Evolutionary conservation across 2,888 invertebrate genomes (phyloP), one percentile per base, ranked within the genome.

Genomic region (Rhagonycha fulva): DNA sequence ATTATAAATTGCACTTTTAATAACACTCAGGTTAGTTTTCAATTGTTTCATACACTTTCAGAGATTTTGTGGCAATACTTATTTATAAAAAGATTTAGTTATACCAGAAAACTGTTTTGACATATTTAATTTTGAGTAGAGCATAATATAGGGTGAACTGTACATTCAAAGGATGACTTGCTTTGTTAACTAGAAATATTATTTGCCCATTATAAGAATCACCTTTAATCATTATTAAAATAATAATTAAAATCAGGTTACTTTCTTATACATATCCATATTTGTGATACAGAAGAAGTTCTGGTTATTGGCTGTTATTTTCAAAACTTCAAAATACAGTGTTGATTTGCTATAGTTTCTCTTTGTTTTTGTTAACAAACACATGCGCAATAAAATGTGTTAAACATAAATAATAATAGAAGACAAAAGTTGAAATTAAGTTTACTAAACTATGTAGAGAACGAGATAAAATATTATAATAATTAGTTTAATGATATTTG

Each of bases 1-100:
- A 89, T 88, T 82, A 89, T 93, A 84, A 92, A 92, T 88, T 94
- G 93, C 87, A 90, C 91, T 81, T 89, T 93, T 83, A 88, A 89
- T 78, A 86, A 86, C 75, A 88, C 89, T 84, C 90, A 92, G 92
- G 93, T 92, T 90, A 89, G 88, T 87, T 47, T 47, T 47, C 0
- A n/a, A 47, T n/a, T 47, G 47, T 47, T 2, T 2, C n/a, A n/a
- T 5, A n/a, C 9, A n/a, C 7, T 47, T 47, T 47, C 12, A 12
- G n/a, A 47, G 47, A 47, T n/a, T 47, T 47, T 47, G 47, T 47
- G n/a, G 2, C 7, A n/a, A 12, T 47, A 47, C 4, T 11, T 47
- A n/a, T 5, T 47, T 47, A n/a, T 4, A n/a, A 32, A 32, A 32
- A 12, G 12, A 32, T n/a, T 32, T 32, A n/a, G 32, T 12, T 12